A percentile compares a stretch with the other conserved stretches of the same genome.
phyloP scores from a whole-genome alignment of 1,140 invertebrate genomes.

The Drepana arcuata region DNA sequence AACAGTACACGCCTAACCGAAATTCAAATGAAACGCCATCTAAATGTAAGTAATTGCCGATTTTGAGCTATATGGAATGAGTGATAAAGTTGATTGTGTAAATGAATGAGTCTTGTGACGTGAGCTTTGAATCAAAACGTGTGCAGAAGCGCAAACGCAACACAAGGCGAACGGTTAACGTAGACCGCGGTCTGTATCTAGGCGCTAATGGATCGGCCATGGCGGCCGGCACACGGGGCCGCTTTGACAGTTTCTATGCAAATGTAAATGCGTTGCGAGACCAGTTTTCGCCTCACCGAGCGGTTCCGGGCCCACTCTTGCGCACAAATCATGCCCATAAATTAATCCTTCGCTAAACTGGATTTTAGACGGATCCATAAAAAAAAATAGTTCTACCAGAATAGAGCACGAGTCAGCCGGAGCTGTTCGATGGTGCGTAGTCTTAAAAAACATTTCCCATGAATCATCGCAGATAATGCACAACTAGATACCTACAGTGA shows the following conservation, averaged over 20 bases:
- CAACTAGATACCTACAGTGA: constrained; percentile 2
- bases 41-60: no score
- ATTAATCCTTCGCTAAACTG: constrained; percentile 46
- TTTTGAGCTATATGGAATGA: no score
- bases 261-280: constrained; percentile 60
- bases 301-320: constrained; percentile 57
- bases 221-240: constrained; percentile 34
- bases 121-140: constrained; percentile 7
- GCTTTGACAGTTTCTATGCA: constrained; percentile 68
- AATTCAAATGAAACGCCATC: constrained; percentile 12
- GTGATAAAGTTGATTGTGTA: no score
- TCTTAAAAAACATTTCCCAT: constrained; percentile 4
- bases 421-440: neutral
- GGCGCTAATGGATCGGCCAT: constrained; percentile 47
- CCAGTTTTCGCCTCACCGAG: constrained; percentile 54
- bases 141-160: constrained; percentile 19
- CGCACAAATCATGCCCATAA: constrained; percentile 50
- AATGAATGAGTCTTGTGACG: constrained; percentile 2
- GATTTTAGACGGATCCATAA: constrained; percentile 43
- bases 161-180: constrained; percentile 18
- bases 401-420: neutral
- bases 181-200: constrained; percentile 23
- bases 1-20: constrained; percentile 5
- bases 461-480: constrained; percentile 22
- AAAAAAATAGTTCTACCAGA: constrained; percentile 7